These are phyloP conservation scores for Catotricha subobsoleta DNA, from an alignment of 2,888 invertebrate genomes.

Conservation along the genomic window DNA sequence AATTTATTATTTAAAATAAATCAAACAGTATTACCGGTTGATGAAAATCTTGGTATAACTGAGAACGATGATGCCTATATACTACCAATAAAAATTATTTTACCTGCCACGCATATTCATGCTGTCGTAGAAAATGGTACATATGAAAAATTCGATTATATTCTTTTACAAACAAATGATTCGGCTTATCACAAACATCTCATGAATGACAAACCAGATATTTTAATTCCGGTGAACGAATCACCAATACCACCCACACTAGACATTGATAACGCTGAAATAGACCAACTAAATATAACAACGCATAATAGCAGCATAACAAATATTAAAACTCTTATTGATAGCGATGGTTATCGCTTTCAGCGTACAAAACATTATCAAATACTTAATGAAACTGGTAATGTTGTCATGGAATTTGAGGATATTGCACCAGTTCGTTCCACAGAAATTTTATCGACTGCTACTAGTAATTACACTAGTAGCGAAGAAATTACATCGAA, in stretches of 20 bases:
- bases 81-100: conserved; percentile 9
- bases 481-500: background rate
- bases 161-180: conserved; percentile 8
- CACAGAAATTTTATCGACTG: background rate
- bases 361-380: background rate
- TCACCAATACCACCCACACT: background rate
- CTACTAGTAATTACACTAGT: no score
- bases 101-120: conserved; percentile 10
- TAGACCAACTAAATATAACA: background rate
- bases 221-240: background rate
- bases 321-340: background rate
- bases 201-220: conserved; percentile 7
- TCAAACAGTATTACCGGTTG: background rate
- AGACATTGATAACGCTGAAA: background rate
- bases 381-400: background rate
- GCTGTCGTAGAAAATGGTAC: background rate
- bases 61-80: conserved; percentile 6
- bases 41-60: no score
- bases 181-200: conserved; percentile 9
- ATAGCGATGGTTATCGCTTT: background rate
- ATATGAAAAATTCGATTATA: conserved; percentile 9
- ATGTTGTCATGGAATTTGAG: background rate
- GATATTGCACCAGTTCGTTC: background rate
- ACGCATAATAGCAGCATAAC: background rate
- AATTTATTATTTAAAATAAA: background rate